Base-by-base conservation (phyloP, 1,140 invertebrate genomes). In the Drosophila serrata region DNA sequence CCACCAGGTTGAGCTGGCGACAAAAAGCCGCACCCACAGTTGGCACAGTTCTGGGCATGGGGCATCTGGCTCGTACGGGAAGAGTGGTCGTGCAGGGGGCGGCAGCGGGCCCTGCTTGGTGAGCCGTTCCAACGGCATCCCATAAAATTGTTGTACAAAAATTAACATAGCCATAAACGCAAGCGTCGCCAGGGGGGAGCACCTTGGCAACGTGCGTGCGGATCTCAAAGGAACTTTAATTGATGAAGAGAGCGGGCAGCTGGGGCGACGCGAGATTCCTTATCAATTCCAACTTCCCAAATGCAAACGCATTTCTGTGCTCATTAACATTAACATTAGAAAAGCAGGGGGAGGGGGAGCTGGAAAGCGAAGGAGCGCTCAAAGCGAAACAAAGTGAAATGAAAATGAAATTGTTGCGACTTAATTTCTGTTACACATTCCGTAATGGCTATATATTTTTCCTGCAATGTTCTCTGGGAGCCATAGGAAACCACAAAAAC, bases 131-230 rank as follows among this genome's bases (percentile, higher is more conserved):
- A 82, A 76, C 60, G 76, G 51, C 77, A 88, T 84, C 77, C 72
- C 85, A 88, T 88, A 80, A 88, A 86, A 90, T 68, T 43, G 72
- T 79, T 87, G 61, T 79, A 67, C 57, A 61, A 75, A 88, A 88
- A 88, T 87, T 88, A 90, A 78, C 85, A 88, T 88, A 81, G 76
- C 58, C 80, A 84, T 88, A 84, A 88, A 88, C 59, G 56, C 58
- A 59, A 86, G 72, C 46, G 22, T 40, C 22, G 40, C 13, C 19
- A 31, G 33, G 19, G 8, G 13, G 19, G 33, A 46, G 58, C 39
- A 73, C 64, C 55, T 67, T 40, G 35, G 29, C 40, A 31, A 46
- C 40, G 67, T 37, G 65, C 51, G 49, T 70, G 64, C 37, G 65
- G 19, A 29, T 24, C 65, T 39, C 65, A 24, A 67, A 65, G 72